A percentile compares a stretch with the other conserved stretches of the same genome.
Evolutionary conservation across 2,797 vertebrate genomes (phyloP).

Genomic region (Labeo calbasu): DNA sequence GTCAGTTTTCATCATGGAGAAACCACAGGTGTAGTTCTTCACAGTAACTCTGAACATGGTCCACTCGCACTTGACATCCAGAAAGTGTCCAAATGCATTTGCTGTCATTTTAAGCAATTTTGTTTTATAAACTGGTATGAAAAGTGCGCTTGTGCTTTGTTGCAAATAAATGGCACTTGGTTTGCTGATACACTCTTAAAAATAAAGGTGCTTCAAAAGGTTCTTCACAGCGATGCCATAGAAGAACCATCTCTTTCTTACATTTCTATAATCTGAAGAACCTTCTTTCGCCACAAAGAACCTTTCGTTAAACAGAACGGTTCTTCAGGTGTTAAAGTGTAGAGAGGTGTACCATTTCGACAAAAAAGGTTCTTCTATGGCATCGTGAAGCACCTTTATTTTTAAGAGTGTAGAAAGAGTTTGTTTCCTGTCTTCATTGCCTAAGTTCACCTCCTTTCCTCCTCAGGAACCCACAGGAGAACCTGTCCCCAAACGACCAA

Average conservation of each 20-base stretch:
- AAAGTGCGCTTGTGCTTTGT: neutral
- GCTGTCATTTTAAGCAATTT: neutral
- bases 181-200: constrained; percentile 12
- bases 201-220: too few relatives aligned
- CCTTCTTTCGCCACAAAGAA: too few relatives aligned
- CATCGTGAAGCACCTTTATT: too few relatives aligned
- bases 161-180: constrained; percentile 6
- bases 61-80: too few relatives aligned
- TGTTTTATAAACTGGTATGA: neutral
- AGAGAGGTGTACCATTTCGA: too few relatives aligned
- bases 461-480: constrained; percentile 90
- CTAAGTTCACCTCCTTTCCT: constrained; percentile 67
- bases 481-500: constrained; percentile 94
- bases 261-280: too few relatives aligned
- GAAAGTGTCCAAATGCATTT: neutral
- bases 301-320: too few relatives aligned
- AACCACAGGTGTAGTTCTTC: neutral
- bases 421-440: constrained; percentile 66
- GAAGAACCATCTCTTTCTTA: too few relatives aligned
- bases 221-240: too few relatives aligned
- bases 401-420: neutral
- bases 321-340: too few relatives aligned
- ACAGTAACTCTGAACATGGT: neutral
- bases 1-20: neutral
- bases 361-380: too few relatives aligned